These are phyloP conservation scores for Lasioglossum baleicum DNA, from an alignment of 1,140 invertebrate species.

Conservation along the genomic window DNA sequence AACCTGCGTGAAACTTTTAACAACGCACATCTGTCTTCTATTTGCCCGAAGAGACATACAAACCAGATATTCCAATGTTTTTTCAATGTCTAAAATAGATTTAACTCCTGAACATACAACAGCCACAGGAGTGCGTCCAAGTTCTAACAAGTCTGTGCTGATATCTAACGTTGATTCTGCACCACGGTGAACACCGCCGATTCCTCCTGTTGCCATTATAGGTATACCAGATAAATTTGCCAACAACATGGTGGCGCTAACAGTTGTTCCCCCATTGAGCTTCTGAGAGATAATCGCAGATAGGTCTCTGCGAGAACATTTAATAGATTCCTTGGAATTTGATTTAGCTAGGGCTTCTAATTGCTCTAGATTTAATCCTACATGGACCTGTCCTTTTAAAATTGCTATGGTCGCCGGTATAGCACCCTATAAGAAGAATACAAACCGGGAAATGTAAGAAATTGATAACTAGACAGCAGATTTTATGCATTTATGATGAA, in stretches of 20 bases:
- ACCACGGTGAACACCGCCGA: conserved; percentile 96
- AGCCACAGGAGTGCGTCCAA: conserved; percentile 91
- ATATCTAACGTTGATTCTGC: conserved; percentile 93
- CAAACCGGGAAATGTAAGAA: not conserved
- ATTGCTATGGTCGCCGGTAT: conserved; percentile 97
- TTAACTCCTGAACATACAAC: conserved; percentile 98
- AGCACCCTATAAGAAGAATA: conserved; percentile 85
- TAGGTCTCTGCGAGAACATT: conserved; percentile 91
- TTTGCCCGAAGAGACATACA: conserved; percentile 55
- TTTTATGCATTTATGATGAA: no score
- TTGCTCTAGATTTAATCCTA: conserved; percentile 87
- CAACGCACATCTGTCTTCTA: not conserved
- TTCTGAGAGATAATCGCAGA: conserved; percentile 86
- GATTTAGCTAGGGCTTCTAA: conserved; percentile 82
- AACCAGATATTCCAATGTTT: conserved; percentile 96
- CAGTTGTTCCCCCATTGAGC: conserved; percentile 95
- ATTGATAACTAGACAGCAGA: no score
- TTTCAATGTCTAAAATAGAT: conserved; percentile 96
- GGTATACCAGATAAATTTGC: conserved; percentile 90
- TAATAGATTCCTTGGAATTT: conserved; percentile 84
- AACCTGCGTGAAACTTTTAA: not conserved
- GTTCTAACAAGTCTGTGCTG: conserved; percentile 95
- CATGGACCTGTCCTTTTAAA: conserved; percentile 89
- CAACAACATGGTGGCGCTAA: conserved; percentile 94
- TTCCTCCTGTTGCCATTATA: conserved; percentile 96